Base-by-base conservation (phyloP, 2,113 vertebrate species). In the Pandion haliaetus region DNA sequence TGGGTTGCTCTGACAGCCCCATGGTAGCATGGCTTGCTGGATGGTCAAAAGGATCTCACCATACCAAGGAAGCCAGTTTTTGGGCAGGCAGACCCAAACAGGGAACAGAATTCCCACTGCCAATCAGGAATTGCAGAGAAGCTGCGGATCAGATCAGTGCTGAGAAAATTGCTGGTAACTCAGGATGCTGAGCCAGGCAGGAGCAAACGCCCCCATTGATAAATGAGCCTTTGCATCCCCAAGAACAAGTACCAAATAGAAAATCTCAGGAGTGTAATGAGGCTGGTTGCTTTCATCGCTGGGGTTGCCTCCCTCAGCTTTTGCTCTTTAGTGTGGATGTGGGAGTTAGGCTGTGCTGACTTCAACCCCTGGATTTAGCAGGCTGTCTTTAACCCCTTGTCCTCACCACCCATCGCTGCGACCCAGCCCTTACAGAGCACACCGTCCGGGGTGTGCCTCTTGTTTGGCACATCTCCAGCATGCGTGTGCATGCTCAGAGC, bases 401-500 rank as follows among this genome's bases (percentile, higher is more conserved):
- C 24, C 84, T 89, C 57, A 12, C 12, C 44, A 19, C 25, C 52
- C 26, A 1, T 38, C 1, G 1, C 59, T 61, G 54, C 3, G 5
- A 40, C 72, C 34, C 67, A 62, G 44, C 85, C 54, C 7, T 1
- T 28, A 3, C 8, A 32, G 42, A 57, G 45, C 79, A 24, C 80
- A 20, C 1, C 1, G 36, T 67, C 34, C 0, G 2, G 47, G 59
- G 1, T 47, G 52, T 71, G 61, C 70, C 69, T 55, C 44, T 20
- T 72, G 54, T 79, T 87, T 26, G 52, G 57, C 74, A 74, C 66
- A 36, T 65, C 72, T 49, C 47, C 1, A 2, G 42, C 0, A 2
- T 4, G n/a, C 1, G 0, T 57, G 59, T 55, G 50, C 5, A 0
- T 5, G 55, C 81, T 90, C 6, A 0, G 34, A 49, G 72, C 4